Conservation (phyloP, 2,113 vertebrate genomes). For the Rhinopomastus cyanomelas region DNA sequence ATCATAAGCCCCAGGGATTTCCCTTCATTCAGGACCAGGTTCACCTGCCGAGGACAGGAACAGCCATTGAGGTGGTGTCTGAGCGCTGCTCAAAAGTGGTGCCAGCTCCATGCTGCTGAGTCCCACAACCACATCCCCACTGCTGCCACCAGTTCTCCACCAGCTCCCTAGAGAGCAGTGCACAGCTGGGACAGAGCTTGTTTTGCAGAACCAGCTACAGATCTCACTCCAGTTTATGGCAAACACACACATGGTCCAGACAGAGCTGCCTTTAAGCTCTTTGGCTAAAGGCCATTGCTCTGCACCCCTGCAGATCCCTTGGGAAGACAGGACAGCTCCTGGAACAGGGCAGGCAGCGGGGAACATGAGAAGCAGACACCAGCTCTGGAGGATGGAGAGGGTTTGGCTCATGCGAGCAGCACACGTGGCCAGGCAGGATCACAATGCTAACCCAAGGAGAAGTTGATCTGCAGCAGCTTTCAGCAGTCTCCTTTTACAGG, state of each 20-base stretch:
- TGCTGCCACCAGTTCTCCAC: background rate
- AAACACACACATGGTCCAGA: background rate
- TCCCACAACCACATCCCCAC: fast-evolving
- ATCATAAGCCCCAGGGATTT: constrained; percentile 94
- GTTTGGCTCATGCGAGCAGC: background rate
- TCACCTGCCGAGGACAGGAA: constrained; percentile 78
- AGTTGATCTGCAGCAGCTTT: background rate
- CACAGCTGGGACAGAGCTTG: background rate
- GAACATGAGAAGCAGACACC: background rate
- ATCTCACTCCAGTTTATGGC: background rate
- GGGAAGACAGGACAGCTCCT: background rate
- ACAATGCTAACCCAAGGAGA: background rate
- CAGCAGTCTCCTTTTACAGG: background rate
- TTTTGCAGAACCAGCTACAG: background rate
- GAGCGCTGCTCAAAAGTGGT: background rate
- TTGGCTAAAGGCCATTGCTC: background rate
- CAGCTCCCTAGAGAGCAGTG: fast-evolving
- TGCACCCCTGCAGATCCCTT: fast-evolving
- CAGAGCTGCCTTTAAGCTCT: background rate
- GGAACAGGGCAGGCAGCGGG: background rate
- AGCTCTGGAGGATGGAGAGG: background rate
- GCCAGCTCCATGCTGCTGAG: background rate
- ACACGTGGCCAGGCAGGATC: fast-evolving
- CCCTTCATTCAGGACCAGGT: constrained; percentile 91
- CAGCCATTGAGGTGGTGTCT: fast-evolving